Evolutionary conservation across 2,888 invertebrate genomes (phyloP).

Genomic region (Eugnorisma glareosa): DNA sequence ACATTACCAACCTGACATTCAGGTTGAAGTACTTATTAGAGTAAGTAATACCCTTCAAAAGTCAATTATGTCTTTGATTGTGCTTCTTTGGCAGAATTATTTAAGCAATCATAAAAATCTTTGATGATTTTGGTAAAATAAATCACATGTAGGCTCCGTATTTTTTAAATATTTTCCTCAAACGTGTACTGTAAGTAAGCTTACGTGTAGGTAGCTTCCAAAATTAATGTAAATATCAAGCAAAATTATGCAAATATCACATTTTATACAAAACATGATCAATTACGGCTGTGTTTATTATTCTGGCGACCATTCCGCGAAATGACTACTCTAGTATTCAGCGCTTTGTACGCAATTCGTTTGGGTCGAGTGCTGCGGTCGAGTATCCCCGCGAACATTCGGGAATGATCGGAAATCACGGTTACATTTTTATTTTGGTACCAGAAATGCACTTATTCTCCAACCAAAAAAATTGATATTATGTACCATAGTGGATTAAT

Average conservation of each 20-base stretch:
- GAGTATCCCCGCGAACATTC: not conserved
- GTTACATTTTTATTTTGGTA: not conserved
- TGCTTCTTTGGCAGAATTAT: not conserved
- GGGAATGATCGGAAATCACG: not conserved
- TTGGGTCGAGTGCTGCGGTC: conserved; percentile 19
- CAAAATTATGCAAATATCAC: conserved; percentile 55
- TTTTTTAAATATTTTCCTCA: conserved; percentile 14
- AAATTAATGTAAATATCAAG: conserved; percentile 33
- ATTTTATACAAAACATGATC: conserved; percentile 62
- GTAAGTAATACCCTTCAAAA: not conserved
- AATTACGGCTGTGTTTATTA: conserved; percentile 61
- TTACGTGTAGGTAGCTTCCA: too few relatives aligned
- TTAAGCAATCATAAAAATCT: not conserved
- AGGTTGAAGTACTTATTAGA: not conserved
- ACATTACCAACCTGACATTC: not conserved
- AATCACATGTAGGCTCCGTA: too few relatives aligned
- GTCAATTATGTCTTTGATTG: not conserved
- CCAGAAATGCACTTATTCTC: too few relatives aligned
- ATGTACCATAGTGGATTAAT: too few relatives aligned
- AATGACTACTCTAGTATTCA: conserved; percentile 62
- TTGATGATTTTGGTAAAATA: not conserved
- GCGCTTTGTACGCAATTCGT: conserved; percentile 41
- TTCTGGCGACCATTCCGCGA: conserved; percentile 54
- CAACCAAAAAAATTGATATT: too few relatives aligned
- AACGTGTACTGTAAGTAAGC: too few relatives aligned